Evolutionary conservation across 2,888 invertebrate genomes (phyloP).

Genomic region (Scaptomyza cyrtandrae): DNA sequence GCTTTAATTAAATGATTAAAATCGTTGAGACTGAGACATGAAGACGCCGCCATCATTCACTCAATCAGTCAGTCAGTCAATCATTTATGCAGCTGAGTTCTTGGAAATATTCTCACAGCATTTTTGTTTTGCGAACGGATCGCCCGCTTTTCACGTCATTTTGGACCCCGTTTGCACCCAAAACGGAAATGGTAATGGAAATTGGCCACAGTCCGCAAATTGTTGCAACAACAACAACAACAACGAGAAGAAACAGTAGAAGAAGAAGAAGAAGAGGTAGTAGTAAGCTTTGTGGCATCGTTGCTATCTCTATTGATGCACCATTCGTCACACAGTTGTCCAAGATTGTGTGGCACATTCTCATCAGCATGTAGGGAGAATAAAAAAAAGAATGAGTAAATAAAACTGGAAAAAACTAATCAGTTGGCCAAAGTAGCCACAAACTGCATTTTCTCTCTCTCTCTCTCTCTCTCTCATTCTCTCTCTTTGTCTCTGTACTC

Average conservation of each 20-base stretch:
- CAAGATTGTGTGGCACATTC: constrained; percentile 39
- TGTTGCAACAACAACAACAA: constrained; percentile 17
- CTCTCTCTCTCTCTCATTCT: too few relatives aligned
- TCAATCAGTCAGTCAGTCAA: constrained; percentile 41
- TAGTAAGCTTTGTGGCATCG: too few relatives aligned
- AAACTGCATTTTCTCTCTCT: constrained; percentile 6
- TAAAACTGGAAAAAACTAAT: constrained; percentile 42
- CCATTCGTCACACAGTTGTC: constrained; percentile 59
- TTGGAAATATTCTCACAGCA: constrained; percentile 70
- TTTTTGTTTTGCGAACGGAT: too few relatives aligned
- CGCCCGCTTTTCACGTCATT: constrained; percentile 60
- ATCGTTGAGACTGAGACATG: constrained; percentile 39
- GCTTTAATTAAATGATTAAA: constrained; percentile 78
- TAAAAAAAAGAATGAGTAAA: constrained; percentile 8
- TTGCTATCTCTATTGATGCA: constrained; percentile 41
- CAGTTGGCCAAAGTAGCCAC: constrained; percentile 39
- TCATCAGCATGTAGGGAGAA: constrained; percentile 37
- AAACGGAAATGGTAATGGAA: constrained; percentile 72
- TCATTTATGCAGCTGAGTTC: constrained; percentile 45
- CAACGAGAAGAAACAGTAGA: constrained; percentile 12
- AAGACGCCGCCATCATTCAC: constrained; percentile 3
- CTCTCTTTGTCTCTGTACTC: not conserved
- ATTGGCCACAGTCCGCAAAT: constrained; percentile 64
- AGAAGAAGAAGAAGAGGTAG: not conserved
- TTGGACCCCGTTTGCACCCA: constrained; percentile 32